Percentiles rank a stretch among this genome's conserved stretches.
These are phyloP conservation scores for Mallotus villosus DNA, from an alignment of 2,797 vertebrate genomes.

Conservation along the genomic window DNA sequence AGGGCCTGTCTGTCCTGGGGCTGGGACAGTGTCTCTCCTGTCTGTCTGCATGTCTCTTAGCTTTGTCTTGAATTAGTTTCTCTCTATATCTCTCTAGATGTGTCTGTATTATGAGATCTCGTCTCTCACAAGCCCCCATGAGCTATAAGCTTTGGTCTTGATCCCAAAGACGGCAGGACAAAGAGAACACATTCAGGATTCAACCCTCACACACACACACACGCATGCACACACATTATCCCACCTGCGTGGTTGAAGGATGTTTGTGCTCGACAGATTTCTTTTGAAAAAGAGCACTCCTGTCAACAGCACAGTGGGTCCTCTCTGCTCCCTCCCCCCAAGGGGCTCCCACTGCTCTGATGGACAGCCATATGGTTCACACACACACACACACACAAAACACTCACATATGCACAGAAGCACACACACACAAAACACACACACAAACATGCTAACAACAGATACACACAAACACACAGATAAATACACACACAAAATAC, in stretches of 20 bases:
- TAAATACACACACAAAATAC: no score
- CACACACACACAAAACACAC: not conserved
- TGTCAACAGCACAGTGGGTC: not conserved
- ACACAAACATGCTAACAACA: not conserved
- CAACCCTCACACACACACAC: slow-evolving; percentile 8
- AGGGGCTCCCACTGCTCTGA: not conserved
- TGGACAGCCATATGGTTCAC: not conserved
- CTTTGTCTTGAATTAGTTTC: no score
- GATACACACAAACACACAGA: no score
- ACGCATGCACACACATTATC: slow-evolving; percentile 13
- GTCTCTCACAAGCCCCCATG: not conserved
- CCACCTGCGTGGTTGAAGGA: not conserved
- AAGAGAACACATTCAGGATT: no score
- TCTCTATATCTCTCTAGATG: no score
- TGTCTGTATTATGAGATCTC: not conserved
- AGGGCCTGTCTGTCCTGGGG: no score
- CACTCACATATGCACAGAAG: slow-evolving; percentile 7
- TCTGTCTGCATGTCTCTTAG: no score
- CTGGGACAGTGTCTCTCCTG: no score
- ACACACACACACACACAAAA: slow-evolving; percentile 10
- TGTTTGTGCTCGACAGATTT: not conserved
- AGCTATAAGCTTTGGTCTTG: no score
- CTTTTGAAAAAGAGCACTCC: not conserved
- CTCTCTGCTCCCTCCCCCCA: not conserved
- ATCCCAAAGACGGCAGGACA: not conserved